Percentiles rank a stretch among this genome's conserved stretches.
Conservation (phyloP, 1,140 invertebrate genomes). For the Listronotus oregonensis region DNA sequence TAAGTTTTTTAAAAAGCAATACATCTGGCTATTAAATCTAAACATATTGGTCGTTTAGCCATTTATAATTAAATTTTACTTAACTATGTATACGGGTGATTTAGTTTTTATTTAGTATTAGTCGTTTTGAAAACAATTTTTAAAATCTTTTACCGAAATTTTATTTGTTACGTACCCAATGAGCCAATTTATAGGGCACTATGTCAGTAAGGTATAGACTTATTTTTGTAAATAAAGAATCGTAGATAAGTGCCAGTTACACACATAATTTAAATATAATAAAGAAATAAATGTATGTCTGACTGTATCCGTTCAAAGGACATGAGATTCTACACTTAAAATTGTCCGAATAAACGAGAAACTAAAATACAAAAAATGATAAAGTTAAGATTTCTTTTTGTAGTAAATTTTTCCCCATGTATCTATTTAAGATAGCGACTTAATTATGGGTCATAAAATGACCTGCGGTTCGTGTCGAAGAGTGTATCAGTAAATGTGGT, state of each 20-base stretch:
- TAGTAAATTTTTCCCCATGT: slow-evolving; percentile 17
- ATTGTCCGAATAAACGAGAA: neutral
- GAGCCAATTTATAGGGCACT: slow-evolving; percentile 10
- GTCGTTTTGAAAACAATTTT: neutral
- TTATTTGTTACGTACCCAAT: neutral
- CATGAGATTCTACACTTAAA: slow-evolving; percentile 25
- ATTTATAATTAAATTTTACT: neutral
- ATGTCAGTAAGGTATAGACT: slow-evolving; percentile 48
- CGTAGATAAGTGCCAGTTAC: slow-evolving; percentile 53
- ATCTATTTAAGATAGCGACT: slow-evolving; percentile 18
- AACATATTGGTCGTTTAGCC: neutral
- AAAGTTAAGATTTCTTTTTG: slow-evolving; percentile 24
- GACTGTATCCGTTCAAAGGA: slow-evolving; percentile 16
- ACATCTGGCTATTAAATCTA: neutral
- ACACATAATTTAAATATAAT: slow-evolving; percentile 36
- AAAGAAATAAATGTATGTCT: slow-evolving; percentile 30
- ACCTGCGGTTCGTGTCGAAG: slow-evolving; percentile 32
- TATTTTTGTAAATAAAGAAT: slow-evolving; percentile 55
- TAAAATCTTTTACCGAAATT: neutral
- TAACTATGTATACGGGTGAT: slow-evolving; percentile 2
- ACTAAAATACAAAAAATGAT: slow-evolving; percentile 1
- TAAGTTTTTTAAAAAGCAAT: no score
- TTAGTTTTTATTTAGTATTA: slow-evolving; percentile 3
- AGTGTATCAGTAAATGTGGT: slow-evolving; percentile 44
- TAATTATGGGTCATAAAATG: slow-evolving; percentile 31